Evolutionary conservation across 2,888 invertebrate genomes (phyloP), one percentile per base, ranked within the genome.

Genomic region (Drosophila sordidula): DNA sequence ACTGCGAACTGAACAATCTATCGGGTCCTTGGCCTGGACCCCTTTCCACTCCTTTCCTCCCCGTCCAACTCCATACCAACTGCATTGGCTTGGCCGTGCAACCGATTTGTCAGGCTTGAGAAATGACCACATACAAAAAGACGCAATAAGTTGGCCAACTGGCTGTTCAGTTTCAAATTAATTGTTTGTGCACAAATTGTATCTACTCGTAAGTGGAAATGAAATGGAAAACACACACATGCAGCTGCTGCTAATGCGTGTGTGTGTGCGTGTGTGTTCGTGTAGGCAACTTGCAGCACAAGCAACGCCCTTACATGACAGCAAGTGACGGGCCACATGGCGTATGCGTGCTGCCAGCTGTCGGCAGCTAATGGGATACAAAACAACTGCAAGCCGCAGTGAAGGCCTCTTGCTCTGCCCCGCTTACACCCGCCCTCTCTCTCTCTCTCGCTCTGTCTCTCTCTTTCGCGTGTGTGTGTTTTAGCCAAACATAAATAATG

Each of bases 311-410:
- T 79, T 77, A 79, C 85, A 85, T 85, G 86, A 85, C 86, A 89
- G 78, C 78, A 77, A 86, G 75, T 86, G 84, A 89, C 86, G 84
- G 72, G 64, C 75, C 77, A 89, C 88, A 84, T 86, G 86, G 77
- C 86, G 82, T 78, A 81, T 84, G 80, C 78, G 76, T 80, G 75
- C 70, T 81, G 73, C 71, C 73, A 75, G 66, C 69, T 67, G 72
- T 68, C 73, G 73, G 26, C 71, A 73, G 66, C 70, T 68, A 76
- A 72, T 68, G 68, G 71, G 68, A 78, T 70, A 62, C 75, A 70
- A 77, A 76, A 73, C 77, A 73, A 77, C 63, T 69, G 70, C 69
- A 62, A 56, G 62, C 55, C 38, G 44, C 52, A 52, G 44, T 50
- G 51, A 61, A 51, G 45, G 70, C 47, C 47, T 45, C 50, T 26